phyloP scores from a whole-genome alignment of 2,888 invertebrate species.

The Isotomurus palustris region DNA sequence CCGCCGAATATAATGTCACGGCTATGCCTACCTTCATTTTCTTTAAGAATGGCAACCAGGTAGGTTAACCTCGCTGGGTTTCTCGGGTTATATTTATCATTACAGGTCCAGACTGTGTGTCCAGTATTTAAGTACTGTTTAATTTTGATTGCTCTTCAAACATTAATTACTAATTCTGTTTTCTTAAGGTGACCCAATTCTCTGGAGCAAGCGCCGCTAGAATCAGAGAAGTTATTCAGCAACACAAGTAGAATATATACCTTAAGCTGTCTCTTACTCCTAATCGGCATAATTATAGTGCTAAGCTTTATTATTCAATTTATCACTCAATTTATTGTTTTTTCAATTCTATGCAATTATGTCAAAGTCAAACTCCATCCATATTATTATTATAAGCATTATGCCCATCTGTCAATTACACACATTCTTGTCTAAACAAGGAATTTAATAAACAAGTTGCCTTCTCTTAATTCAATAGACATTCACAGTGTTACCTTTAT shows the following conservation, averaged over 20 bases:
- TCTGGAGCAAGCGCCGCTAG: constrained; percentile 73
- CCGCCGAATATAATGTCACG: constrained; percentile 73
- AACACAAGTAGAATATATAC: constrained; percentile 33
- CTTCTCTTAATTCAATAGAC: too few relatives aligned
- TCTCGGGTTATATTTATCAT: neutral
- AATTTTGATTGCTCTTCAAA: neutral
- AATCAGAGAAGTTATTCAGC: constrained; percentile 54
- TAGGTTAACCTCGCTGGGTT: too few relatives aligned
- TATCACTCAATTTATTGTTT: too few relatives aligned
- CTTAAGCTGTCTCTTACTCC: neutral
- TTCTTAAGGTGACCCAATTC: constrained; percentile 61
- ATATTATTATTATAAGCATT: too few relatives aligned
- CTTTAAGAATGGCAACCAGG: constrained; percentile 62
- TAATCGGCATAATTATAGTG: constrained; percentile 2
- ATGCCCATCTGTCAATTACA: too few relatives aligned
- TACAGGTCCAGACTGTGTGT: neutral
- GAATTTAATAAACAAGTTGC: too few relatives aligned
- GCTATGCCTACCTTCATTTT: constrained; percentile 99
- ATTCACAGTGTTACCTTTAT: too few relatives aligned
- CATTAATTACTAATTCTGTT: constrained; percentile 1
- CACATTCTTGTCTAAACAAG: too few relatives aligned
- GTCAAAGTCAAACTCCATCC: too few relatives aligned
- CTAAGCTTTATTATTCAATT: too few relatives aligned
- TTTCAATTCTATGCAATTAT: too few relatives aligned
- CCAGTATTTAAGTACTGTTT: neutral